Percentiles rank a stretch among this genome's conserved stretches.
These are phyloP conservation scores for Brachionus rotundiformis DNA, from an alignment of 1,140 invertebrate genomes.

Conservation along the genomic window DNA sequence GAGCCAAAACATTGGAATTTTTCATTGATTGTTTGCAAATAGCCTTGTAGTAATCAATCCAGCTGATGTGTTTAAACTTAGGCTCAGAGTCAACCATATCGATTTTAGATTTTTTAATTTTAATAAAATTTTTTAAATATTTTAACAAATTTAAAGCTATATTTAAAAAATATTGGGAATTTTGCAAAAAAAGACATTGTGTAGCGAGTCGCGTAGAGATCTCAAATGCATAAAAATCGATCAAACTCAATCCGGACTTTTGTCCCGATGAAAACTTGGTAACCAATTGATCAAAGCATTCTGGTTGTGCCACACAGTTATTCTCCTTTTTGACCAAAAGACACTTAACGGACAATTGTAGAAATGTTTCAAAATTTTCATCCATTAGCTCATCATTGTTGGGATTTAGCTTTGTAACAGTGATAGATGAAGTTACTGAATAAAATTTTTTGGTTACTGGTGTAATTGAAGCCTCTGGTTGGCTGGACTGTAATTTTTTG, in stretches of 20 bases:
- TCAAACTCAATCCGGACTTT: neutral
- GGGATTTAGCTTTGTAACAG: neutral
- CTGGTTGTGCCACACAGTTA: neutral
- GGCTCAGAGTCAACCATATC: neutral
- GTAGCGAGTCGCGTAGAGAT: neutral
- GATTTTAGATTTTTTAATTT: constrained; percentile 1
- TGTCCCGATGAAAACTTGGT: no score
- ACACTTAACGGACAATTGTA: constrained; percentile 33
- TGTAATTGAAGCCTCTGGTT: neutral
- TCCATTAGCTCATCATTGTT: neutral
- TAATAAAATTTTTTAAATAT: neutral
- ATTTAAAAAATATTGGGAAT: constrained; percentile 23
- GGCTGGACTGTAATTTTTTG: neutral
- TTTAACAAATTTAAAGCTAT: neutral
- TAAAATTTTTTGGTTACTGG: constrained; percentile 11
- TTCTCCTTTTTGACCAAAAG: neutral
- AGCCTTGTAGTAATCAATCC: neutral
- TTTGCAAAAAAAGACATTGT: constrained; percentile 11
- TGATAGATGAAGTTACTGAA: neutral
- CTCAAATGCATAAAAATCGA: constrained; percentile 18
- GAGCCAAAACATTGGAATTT: neutral
- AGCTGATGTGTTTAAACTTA: neutral
- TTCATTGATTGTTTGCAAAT: neutral
- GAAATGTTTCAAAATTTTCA: constrained; percentile 20
- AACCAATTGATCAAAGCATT: neutral